Percentiles rank a stretch among this genome's conserved stretches.
phyloP scores from a whole-genome alignment of 2,888 invertebrate species.

The Cryptocephalus primarius region DNA sequence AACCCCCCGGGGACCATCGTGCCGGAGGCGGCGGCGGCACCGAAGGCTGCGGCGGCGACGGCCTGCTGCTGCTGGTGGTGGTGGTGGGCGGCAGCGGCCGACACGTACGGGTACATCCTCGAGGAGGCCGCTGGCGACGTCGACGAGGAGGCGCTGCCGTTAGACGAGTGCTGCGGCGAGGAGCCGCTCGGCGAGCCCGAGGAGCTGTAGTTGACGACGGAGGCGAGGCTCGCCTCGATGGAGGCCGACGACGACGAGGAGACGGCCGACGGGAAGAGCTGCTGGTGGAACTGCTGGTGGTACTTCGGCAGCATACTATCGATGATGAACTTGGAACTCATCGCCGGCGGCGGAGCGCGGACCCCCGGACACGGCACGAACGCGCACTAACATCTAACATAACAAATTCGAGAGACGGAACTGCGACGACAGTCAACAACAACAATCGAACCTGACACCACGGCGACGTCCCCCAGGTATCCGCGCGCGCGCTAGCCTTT shows the following conservation, averaged over 20 bases:
- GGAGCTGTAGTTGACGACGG: conserved; percentile 49
- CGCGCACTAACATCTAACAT: conserved; percentile 26
- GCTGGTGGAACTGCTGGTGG: conserved; percentile 62
- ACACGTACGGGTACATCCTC: conserved; percentile 90
- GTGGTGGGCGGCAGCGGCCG: conserved; percentile 55
- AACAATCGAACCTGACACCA: conserved; percentile 23
- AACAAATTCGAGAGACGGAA: conserved; percentile 28
- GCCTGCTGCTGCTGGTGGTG: conserved; percentile 63
- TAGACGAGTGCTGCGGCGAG: conserved; percentile 52
- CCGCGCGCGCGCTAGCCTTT: too few relatives aligned
- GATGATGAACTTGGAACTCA: conserved; percentile 96
- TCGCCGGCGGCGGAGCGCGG: conserved; percentile 51
- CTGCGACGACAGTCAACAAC: conserved; percentile 25
- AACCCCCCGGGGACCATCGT: conserved; percentile 53
- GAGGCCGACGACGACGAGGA: conserved; percentile 51
- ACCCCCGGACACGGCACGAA: conserved; percentile 31
- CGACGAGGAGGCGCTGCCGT: conserved; percentile 47
- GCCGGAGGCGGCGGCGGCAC: conserved; percentile 56
- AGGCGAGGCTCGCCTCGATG: conserved; percentile 63
- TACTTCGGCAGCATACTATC: conserved; percentile 97
- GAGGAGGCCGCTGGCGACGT: conserved; percentile 40
- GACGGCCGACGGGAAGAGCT: conserved; percentile 47
- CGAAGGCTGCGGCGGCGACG: conserved; percentile 50
- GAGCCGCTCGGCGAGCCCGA: conserved; percentile 55
- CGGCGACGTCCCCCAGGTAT: too few relatives aligned